phyloP scores from a whole-genome alignment of 2,113 vertebrate species.

The Chaenocephalus aceratus region DNA sequence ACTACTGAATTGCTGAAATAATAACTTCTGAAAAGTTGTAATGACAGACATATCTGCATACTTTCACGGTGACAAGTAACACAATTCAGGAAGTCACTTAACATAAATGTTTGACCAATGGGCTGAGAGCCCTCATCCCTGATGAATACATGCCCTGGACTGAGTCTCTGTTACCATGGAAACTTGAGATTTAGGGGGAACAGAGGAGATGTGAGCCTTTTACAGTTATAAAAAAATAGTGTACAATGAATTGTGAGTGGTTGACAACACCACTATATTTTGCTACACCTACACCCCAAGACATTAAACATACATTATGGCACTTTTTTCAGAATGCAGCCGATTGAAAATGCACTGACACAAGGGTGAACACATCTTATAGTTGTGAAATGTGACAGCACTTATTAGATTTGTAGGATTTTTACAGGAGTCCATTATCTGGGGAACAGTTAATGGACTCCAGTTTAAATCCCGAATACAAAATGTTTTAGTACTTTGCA shows the following conservation, averaged over 20 bases:
- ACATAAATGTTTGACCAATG: constrained; percentile 69
- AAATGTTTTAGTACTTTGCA: background rate
- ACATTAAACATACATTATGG: background rate
- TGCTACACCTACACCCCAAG: background rate
- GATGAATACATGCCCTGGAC: constrained; percentile 68
- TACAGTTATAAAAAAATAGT: constrained; percentile 35
- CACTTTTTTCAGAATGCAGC: constrained; percentile 5
- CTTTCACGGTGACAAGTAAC: constrained; percentile 22
- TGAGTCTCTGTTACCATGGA: constrained; percentile 79
- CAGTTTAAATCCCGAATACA: background rate
- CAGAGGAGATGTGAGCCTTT: constrained; percentile 45
- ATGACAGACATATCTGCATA: constrained; percentile 1
- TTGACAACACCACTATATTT: background rate
- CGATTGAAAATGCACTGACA: background rate
- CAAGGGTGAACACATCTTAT: background rate
- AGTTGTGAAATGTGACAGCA: background rate
- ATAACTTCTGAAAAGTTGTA: background rate
- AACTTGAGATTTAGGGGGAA: constrained; percentile 72
- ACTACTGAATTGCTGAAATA: background rate
- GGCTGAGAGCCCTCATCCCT: constrained; percentile 52
- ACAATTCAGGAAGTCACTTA: constrained; percentile 44
- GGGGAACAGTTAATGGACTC: constrained; percentile 2
- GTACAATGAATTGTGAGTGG: background rate
- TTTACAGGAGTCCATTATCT: background rate
- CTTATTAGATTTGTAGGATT: background rate